Percentiles rank a stretch among this genome's conserved stretches.
phyloP scores from a whole-genome alignment of 2,888 invertebrate genomes.

The Toxonevra muliebris region DNA sequence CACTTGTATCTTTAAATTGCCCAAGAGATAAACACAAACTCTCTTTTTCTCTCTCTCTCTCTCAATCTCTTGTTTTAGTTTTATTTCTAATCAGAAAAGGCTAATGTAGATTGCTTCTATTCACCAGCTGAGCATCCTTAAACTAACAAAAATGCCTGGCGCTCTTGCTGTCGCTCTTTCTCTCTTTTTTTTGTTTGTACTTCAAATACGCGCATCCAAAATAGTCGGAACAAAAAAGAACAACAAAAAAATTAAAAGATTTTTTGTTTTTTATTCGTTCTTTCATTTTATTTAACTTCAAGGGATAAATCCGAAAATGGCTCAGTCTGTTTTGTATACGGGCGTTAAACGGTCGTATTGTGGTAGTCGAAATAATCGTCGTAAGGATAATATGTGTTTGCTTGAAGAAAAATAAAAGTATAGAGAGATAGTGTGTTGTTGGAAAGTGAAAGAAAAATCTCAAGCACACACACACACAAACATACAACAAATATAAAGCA shows the following conservation, averaged over 20 bases:
- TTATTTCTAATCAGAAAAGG: too few species aligned
- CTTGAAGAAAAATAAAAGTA: not conserved
- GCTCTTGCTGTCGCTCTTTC: not conserved
- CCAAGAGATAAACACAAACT: not conserved
- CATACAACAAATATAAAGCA: not conserved
- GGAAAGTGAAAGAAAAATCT: conserved; percentile 3
- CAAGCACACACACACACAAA: not conserved
- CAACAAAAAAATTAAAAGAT: not conserved
- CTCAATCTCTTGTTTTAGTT: too few species aligned
- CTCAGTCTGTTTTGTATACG: conserved; percentile 65
- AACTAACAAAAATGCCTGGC: not conserved
- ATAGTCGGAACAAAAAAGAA: conserved; percentile 5
- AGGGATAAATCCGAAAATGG: conserved; percentile 58
- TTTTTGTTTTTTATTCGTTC: conserved; percentile 10
- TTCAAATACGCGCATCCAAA: not conserved
- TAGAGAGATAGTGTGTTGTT: not conserved
- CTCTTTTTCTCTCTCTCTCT: not conserved
- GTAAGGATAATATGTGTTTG: not conserved
- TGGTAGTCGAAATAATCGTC: conserved; percentile 32
- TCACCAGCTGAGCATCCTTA: not conserved
- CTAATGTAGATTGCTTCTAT: not conserved
- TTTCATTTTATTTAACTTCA: conserved; percentile 47
- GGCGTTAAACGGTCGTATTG: conserved; percentile 64
- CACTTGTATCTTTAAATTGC: not conserved
- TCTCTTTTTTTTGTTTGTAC: not conserved